Conservation (phyloP, 2,797 vertebrate genomes). For the Hapalemur alaotrensis region DNA sequence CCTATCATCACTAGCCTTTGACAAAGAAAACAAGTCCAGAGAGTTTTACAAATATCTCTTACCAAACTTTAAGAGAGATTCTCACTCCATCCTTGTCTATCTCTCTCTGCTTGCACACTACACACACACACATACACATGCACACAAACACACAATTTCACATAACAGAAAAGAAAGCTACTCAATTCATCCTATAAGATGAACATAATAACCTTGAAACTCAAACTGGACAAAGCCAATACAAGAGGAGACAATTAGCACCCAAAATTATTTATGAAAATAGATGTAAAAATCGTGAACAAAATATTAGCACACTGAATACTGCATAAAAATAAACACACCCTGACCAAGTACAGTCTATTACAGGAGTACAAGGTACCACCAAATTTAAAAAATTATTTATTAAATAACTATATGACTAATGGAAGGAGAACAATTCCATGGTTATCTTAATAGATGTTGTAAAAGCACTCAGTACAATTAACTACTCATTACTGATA, state of each 20-base stretch:
- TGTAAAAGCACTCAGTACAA: not conserved
- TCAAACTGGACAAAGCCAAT: not conserved
- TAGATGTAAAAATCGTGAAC: not conserved
- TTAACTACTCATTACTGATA: not conserved
- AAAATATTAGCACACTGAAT: not conserved
- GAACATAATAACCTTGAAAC: not conserved
- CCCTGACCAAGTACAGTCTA: not conserved
- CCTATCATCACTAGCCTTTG: not conserved
- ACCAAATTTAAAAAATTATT: not conserved
- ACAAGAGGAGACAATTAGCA: not conserved
- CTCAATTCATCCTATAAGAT: not conserved
- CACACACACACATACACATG: not conserved
- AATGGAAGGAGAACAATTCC: not conserved
- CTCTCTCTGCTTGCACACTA: too few species aligned
- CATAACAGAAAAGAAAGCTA: not conserved
- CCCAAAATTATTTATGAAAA: not conserved
- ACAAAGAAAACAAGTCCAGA: not conserved
- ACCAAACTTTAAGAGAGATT: not conserved
- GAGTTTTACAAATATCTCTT: not conserved
- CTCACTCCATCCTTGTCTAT: not conserved
- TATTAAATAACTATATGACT: not conserved
- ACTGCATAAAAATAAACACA: not conserved
- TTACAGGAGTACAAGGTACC: not conserved
- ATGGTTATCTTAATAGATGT: not conserved
- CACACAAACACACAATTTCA: not conserved